Base-by-base conservation (phyloP, 2,888 invertebrate genomes). In the Mesochorus sp. region DNA sequence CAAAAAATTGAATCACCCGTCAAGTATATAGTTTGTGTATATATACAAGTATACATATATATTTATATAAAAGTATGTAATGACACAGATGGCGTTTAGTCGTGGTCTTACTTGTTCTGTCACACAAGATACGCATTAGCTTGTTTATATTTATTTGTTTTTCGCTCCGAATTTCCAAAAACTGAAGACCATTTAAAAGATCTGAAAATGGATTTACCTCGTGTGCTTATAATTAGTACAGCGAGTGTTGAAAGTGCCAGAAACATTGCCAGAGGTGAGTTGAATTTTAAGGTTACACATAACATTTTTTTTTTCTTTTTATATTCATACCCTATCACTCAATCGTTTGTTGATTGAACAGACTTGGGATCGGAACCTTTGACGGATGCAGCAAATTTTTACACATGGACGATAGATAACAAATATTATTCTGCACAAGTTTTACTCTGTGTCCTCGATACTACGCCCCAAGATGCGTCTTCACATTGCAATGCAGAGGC, bases 361-460 rank as follows among this genome's bases (percentile, higher is more conserved):
- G 90, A 83, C 44, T 85, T 90, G 47, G 87, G 86, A 12, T 88
- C 88, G 28, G 87, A 90, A 74, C 83, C 82, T n/a, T 70, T 86
- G 4, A 80, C 84, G 10, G 80, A 87, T 14, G 82, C 88, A 62
- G 86, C 88, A 12, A 86, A 89, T 55, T 81, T 89, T 74, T 91
- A 92, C 84, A 87, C 92, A 0, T 94, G 94, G 94, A 91, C 92
- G 77, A 93, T 95, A 76, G 93, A 94, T 80, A 95, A 94, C 39
- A 96, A 95, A 89, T 96, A 96, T 91, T 96, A 95, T 85, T 93
- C 93, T 49, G 93, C 94, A 8, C 92, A 93, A 85, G 92, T 95
- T 31, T 90, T 93, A 80, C 84, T 95, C 17, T 93, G 94, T 83
- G 91, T 92, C 0, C 89, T 94, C 59, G 88, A 92, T 84, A 85